phyloP scores from a whole-genome alignment of 2,888 invertebrate species.

The Luperina nickerlii region DNA sequence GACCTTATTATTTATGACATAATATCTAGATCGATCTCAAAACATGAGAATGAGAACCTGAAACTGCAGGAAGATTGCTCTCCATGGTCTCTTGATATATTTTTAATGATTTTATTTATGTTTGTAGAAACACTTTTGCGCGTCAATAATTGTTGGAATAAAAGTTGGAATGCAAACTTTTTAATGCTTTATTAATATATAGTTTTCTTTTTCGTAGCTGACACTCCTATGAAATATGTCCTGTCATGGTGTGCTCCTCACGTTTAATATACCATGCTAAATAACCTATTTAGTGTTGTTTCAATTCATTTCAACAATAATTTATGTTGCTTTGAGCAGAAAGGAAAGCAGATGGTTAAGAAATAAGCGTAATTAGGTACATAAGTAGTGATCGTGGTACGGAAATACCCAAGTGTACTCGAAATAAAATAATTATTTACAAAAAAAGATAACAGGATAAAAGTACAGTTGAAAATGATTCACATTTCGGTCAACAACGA shows the following conservation, averaged over 20 bases:
- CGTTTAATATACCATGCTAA: too few species aligned
- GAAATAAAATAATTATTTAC: not conserved
- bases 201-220: too few species aligned
- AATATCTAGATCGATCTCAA: not conserved
- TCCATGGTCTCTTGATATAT: not conserved
- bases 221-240: too few species aligned
- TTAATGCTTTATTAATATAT: too few species aligned
- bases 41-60: not conserved
- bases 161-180: too few species aligned
- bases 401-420: not conserved
- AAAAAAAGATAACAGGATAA: not conserved
- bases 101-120: not conserved
- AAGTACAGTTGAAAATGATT: conserved; percentile 2
- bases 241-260: too few species aligned
- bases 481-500: not conserved
- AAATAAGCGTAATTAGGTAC: not conserved
- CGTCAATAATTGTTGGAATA: too few species aligned
- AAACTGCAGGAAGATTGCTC: not conserved
- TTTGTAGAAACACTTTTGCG: not conserved
- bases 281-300: too few species aligned
- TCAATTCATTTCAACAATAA: too few species aligned
- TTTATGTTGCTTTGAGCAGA: not conserved
- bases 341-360: not conserved
- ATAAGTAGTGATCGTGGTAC: not conserved
- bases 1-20: not conserved